These are phyloP conservation scores for Listronotus oregonensis DNA, from an alignment of 1,140 invertebrate species.

Conservation along the genomic window DNA sequence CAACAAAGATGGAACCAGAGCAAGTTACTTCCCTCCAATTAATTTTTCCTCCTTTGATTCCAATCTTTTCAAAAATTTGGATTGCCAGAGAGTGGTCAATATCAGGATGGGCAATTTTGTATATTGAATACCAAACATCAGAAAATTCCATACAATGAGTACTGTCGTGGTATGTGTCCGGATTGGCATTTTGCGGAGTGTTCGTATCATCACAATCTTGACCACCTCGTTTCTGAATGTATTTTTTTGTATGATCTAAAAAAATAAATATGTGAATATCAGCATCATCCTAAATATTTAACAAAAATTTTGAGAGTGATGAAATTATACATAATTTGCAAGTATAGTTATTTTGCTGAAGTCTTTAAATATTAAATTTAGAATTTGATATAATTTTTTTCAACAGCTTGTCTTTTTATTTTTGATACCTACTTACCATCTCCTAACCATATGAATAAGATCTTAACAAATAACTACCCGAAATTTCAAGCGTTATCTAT, in stretches of 20 bases:
- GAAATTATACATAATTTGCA: no score
- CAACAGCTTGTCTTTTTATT: no score
- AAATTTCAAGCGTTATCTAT: no score
- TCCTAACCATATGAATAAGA: no score
- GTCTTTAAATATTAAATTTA: no score
- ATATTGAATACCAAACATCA: constrained; percentile 60
- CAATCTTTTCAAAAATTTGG: constrained; percentile 57
- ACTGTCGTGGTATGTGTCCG: constrained; percentile 57
- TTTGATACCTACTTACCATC: no score
- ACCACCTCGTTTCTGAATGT: constrained; percentile 52
- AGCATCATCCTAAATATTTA: no score
- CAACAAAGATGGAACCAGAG: constrained; percentile 41
- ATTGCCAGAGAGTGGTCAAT: constrained; percentile 55
- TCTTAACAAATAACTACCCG: no score
- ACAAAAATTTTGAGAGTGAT: no score
- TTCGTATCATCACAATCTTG: constrained; percentile 57
- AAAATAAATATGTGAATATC: no score
- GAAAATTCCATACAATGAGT: constrained; percentile 61
- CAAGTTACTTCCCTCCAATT: constrained; percentile 56
- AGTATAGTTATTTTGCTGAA: no score
- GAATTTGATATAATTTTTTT: no score
- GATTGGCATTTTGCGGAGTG: constrained; percentile 53
- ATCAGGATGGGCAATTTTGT: constrained; percentile 54
- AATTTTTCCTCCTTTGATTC: constrained; percentile 43
- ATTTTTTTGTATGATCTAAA: not conserved